Conservation (phyloP, 2,113 vertebrate genomes). For the Toxostoma redivivum region DNA sequence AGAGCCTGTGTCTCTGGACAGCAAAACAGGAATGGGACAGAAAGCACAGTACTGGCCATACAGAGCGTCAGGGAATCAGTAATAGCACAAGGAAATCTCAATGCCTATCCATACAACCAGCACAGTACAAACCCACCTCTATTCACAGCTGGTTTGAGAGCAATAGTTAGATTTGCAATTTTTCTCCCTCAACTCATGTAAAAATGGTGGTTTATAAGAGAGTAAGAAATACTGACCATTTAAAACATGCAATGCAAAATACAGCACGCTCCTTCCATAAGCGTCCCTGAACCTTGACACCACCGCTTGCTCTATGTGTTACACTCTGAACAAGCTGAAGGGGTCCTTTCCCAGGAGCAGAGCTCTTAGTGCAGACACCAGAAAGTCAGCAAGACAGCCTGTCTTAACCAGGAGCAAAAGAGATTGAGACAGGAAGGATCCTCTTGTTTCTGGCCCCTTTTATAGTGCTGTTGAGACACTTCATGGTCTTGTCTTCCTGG, state of each 20-base stretch:
- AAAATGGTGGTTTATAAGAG: neutral
- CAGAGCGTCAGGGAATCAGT: neutral
- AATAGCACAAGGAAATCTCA: neutral
- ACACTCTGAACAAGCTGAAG: neutral
- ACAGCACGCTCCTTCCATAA: neutral
- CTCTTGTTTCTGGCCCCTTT: neutral
- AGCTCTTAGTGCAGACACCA: neutral
- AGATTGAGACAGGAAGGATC: neutral
- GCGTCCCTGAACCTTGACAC: neutral
- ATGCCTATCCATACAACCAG: neutral
- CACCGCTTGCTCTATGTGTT: neutral
- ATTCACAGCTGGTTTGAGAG: neutral
- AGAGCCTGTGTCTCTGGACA: neutral
- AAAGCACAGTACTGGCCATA: neutral
- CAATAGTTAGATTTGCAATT: neutral
- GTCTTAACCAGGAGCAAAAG: neutral
- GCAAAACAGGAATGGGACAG: neutral
- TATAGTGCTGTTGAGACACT: neutral
- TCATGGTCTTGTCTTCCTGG: neutral
- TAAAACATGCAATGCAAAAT: neutral
- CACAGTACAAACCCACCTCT: neutral
- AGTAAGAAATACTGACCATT: neutral
- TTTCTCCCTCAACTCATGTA: neutral
- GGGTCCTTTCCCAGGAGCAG: neutral
- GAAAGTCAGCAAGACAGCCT: neutral